phyloP scores from a whole-genome alignment of 2,888 invertebrate species.

The Apodemia duryi region DNA sequence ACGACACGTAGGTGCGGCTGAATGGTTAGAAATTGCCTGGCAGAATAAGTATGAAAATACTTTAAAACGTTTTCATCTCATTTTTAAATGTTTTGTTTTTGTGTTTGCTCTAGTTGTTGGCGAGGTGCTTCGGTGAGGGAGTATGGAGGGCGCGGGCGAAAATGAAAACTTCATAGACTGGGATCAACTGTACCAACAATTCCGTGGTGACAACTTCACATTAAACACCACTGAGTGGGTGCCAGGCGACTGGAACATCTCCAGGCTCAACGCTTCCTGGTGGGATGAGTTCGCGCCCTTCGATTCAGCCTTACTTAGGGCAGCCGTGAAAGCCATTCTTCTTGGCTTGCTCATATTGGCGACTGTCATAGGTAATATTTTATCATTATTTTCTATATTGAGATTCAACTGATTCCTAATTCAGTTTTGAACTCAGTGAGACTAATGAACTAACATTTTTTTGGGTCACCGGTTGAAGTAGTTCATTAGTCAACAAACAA shows the following conservation, averaged over 20 bases:
- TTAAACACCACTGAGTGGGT: constrained; percentile 52
- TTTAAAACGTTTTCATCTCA: too few species aligned
- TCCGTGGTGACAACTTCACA: constrained; percentile 50
- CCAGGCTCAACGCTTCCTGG: constrained; percentile 58
- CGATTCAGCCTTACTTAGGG: constrained; percentile 79
- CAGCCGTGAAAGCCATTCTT: constrained; percentile 79
- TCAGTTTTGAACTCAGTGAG: too few species aligned
- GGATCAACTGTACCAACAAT: constrained; percentile 61
- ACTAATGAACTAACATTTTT: too few species aligned
- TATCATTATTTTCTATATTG: neutral
- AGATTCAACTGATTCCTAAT: too few species aligned
- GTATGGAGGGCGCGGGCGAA: constrained; percentile 72
- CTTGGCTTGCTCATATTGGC: constrained; percentile 81
- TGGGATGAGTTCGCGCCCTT: constrained; percentile 67
- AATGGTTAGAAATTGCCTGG: too few species aligned
- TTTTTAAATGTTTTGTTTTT: neutral
- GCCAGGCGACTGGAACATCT: constrained; percentile 56
- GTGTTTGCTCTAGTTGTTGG: constrained; percentile 43
- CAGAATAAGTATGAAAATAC: too few species aligned
- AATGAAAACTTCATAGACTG: constrained; percentile 62
- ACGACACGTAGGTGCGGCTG: too few species aligned
- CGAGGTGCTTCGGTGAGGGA: constrained; percentile 63
- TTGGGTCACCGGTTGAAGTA: too few species aligned
- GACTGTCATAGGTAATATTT: constrained; percentile 77
- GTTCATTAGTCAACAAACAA: too few species aligned